Evolutionary conservation across 2,113 vertebrate genomes (phyloP), one percentile per base, ranked within the genome.

Genomic region (Etheostoma cragini): DNA sequence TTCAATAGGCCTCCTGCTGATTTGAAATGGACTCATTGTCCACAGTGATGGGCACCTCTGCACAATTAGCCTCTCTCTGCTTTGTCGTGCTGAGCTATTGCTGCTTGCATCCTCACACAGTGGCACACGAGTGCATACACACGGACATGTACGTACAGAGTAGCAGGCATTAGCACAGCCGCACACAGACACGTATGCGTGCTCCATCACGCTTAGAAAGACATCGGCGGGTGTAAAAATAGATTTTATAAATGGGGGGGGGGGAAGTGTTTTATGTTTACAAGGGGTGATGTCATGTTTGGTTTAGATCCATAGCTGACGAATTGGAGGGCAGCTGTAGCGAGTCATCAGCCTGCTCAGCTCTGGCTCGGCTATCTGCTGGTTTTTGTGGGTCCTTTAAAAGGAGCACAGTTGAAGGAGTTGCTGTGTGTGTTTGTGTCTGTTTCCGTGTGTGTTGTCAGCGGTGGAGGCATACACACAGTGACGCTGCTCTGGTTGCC

Each of bases 401-500:
- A 88, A 85, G 76, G 72, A 84, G 77, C 81, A 15, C 52, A 69
- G 61, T 86, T 87, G 62, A 89, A 76, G 81, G 84, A 85, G 72
- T 80, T 77, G 76, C 38, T 52, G 61, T 72, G 52, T 53, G 71
- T 67, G 45, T 26, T 26, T 71, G 22, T 80, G 7, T 83, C 30
- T 26, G 64, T 75, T n/a, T 83, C 16, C 52, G 15, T 83, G 61
- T 81, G 73, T 76, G 80, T 53, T 87, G 87, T 87, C 76, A 73
- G 82, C 26, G 14, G 86, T 16, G 70, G 80, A 91, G 92, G 89
- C 90, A 90, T 90, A 84, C 90, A 88, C 84, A 83, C 88, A 3
- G 85, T 94, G 91, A 94, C 89, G 91, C 92, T 90, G 89, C 87
- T 87, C 74, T 33, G 84, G 91, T 92, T 91, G 87, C 93, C 79